These are phyloP conservation scores for Acropternis orthonyx DNA, from an alignment of 2,797 vertebrate genomes.

Conservation along the genomic window DNA sequence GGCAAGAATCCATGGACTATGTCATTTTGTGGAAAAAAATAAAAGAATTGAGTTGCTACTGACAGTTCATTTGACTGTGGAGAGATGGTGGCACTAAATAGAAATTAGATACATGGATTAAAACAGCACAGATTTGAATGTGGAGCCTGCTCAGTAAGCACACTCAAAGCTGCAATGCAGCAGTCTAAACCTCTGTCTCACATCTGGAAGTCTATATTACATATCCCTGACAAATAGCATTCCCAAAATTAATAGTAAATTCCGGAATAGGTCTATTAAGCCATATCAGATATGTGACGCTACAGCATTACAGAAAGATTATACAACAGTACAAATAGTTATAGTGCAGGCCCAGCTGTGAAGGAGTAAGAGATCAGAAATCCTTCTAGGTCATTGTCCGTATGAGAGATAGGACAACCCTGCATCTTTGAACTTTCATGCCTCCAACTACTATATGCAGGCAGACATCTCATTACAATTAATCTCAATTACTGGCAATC, in stretches of 20 bases:
- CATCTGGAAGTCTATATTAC: neutral
- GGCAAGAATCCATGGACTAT: neutral
- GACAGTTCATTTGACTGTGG: neutral
- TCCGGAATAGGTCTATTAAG: neutral
- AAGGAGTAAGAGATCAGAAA: neutral
- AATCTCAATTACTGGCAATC: neutral
- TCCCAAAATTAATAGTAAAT: neutral
- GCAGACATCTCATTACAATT: neutral
- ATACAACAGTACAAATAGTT: neutral
- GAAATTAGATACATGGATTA: neutral
- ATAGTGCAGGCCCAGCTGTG: neutral
- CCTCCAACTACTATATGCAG: neutral
- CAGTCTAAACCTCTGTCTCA: neutral
- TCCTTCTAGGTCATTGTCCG: neutral
- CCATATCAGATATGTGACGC: neutral
- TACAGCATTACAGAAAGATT: neutral
- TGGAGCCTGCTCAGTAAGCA: neutral
- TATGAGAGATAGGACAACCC: neutral
- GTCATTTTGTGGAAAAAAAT: neutral
- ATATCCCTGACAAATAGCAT: fast-evolving
- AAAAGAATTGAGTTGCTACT: neutral
- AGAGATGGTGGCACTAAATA: neutral
- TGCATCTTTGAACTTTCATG: neutral
- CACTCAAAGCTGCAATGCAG: neutral
- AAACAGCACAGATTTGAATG: neutral